Percentiles rank a stretch among this genome's conserved stretches.
These are phyloP conservation scores for Centrocercus urophasianus DNA, from an alignment of 2,113 vertebrate genomes.

Conservation along the genomic window DNA sequence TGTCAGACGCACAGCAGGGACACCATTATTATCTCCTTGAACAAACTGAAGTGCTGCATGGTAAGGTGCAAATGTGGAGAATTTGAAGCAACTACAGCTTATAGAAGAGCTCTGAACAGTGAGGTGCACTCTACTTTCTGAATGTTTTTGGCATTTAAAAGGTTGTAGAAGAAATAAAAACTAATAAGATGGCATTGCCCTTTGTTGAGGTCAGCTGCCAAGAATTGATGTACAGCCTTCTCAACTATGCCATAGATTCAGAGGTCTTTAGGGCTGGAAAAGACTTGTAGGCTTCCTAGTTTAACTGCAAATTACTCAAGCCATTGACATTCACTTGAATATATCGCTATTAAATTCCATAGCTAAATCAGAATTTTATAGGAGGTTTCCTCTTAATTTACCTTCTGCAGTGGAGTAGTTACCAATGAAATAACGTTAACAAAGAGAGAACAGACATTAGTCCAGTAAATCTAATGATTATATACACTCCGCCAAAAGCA, in stretches of 20 bases:
- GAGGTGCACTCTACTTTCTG: background rate
- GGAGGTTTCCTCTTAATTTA: background rate
- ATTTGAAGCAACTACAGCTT: background rate
- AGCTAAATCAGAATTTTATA: background rate
- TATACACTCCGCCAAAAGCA: background rate
- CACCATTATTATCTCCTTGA: too few relatives aligned
- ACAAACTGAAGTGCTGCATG: background rate
- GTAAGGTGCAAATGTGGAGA: background rate
- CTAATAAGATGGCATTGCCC: background rate
- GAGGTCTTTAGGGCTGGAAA: background rate
- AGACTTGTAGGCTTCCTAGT: background rate
- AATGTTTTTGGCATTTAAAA: background rate
- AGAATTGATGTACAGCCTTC: background rate
- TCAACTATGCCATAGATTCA: background rate
- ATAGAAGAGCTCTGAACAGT: background rate
- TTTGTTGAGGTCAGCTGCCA: background rate
- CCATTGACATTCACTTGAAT: background rate
- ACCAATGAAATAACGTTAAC: fast-evolving
- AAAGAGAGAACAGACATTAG: background rate
- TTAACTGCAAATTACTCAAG: background rate
- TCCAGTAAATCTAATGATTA: background rate
- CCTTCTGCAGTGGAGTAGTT: background rate
- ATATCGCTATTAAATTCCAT: background rate
- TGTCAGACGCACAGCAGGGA: background rate
- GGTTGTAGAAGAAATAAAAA: background rate